Base-by-base conservation (phyloP, 2,797 vertebrate species). In the Megaceryle alcyon region DNA sequence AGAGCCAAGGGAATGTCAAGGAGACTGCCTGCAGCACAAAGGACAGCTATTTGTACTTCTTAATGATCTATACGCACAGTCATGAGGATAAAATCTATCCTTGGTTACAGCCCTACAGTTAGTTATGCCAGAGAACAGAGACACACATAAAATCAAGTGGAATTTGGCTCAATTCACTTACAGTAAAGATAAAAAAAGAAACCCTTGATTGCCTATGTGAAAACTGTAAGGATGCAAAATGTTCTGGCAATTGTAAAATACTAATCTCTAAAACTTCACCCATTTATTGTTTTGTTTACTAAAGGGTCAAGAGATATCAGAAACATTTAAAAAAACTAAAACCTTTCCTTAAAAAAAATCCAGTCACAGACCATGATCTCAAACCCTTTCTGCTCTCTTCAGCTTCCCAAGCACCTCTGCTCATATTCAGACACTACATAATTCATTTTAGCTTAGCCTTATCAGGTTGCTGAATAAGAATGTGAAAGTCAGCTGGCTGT, bases 391-490 rank as follows among this genome's bases (percentile, higher is more conserved):
- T 94, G 77, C 82, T 66, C 54, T 72, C 39, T 72, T 68, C 60
- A 37, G 77, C 63, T 86, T 95, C 64, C 63, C 82, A 94, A 72
- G 90, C 77, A 94, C 85, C 71, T 82, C 91, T 80, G 75, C 75
- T 92, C 48, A 54, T 46, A 88, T 61, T 76, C 71, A 66, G 81
- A 86, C 93, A 85, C 88, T 88, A 82, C 68, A 95, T 94, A 92
- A 93, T 88, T 93, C 68, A 96, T 93, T 95, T 68, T 12, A 86
- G 57, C 22, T 25, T 41, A 51, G 56, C 44, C 82, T 88, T 88
- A 94, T 91, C 77, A 61, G 81, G 80, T 73, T 95, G 95, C 95
- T 88, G 73, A 93, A 92, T 90, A 90, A 82, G 77, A 86, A 94
- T 82, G 77, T 86, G 85, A 84, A 94, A 94, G 77, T 92, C 95